Percentiles rank a stretch among this genome's conserved stretches.
Evolutionary conservation across 2,888 invertebrate genomes (phyloP).

Genomic region (Protophormia terraenovae): DNA sequence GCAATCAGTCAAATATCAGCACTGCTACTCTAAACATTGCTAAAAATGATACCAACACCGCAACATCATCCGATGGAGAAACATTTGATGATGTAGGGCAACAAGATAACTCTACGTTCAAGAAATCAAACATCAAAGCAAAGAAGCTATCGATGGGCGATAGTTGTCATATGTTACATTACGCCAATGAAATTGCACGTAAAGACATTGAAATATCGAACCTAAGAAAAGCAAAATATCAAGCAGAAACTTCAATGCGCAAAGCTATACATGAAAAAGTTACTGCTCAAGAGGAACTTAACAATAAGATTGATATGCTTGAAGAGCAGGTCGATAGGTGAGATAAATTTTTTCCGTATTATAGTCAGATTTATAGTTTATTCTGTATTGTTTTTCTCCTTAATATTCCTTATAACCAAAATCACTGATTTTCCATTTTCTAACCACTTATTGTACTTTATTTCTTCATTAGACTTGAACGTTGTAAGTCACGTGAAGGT

Average conservation of each 20-base stretch:
- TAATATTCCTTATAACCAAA: too few species aligned
- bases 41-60: constrained; percentile 18
- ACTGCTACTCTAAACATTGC: neutral
- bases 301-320: constrained; percentile 81
- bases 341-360: constrained; percentile 29
- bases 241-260: constrained; percentile 83
- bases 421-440: neutral
- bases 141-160: constrained; percentile 82
- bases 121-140: constrained; percentile 68
- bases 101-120: neutral
- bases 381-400: too few species aligned
- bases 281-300: constrained; percentile 83
- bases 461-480: constrained; percentile 83
- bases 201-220: constrained; percentile 89
- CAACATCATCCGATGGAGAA: constrained; percentile 73
- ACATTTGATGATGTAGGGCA: constrained; percentile 69
- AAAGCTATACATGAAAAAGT: constrained; percentile 84
- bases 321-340: constrained; percentile 86
- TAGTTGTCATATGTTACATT: constrained; percentile 90
- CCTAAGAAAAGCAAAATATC: constrained; percentile 87
- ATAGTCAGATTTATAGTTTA: too few species aligned
- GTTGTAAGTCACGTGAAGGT: constrained; percentile 90
- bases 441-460: neutral
- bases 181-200: constrained; percentile 90
- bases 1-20: neutral